Evolutionary conservation across 1,140 invertebrate genomes (phyloP).

Genomic region (Drosophila bipectinata): DNA sequence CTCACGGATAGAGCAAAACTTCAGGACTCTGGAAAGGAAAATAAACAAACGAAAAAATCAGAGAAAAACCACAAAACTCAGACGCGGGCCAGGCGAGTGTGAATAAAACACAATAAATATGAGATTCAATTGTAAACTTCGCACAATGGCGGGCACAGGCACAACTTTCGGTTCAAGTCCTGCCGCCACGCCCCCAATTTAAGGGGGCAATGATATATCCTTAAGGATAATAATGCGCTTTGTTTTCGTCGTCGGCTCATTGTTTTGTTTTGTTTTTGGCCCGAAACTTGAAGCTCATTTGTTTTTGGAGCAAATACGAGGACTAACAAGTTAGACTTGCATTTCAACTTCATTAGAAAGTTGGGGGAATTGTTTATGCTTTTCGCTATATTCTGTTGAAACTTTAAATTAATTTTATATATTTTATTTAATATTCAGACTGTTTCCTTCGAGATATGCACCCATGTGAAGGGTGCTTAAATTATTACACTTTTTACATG

Average conservation of each 20-base stretch:
- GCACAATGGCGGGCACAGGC: slow-evolving; percentile 18
- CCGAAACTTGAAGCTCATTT: slow-evolving; percentile 29
- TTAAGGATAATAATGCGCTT: slow-evolving; percentile 39
- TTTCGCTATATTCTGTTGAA: neutral
- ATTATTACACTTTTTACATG: neutral
- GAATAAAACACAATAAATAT: slow-evolving; percentile 54
- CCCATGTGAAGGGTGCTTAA: neutral
- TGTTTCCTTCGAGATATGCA: neutral
- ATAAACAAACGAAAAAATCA: slow-evolving; percentile 1
- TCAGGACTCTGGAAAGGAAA: slow-evolving; percentile 60
- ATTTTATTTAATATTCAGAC: slow-evolving; percentile 1
- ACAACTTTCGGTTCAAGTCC: slow-evolving; percentile 10
- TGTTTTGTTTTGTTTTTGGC: slow-evolving; percentile 10
- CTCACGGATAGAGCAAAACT: slow-evolving; percentile 72
- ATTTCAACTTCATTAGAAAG: slow-evolving; percentile 16
- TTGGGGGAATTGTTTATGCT: neutral
- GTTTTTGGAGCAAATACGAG: slow-evolving; percentile 27
- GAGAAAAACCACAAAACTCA: slow-evolving; percentile 1
- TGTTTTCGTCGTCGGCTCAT: slow-evolving; percentile 31
- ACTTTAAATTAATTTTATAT: neutral
- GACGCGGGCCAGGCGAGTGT: slow-evolving; percentile 4
- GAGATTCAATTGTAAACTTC: slow-evolving; percentile 58
- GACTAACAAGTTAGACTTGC: slow-evolving; percentile 5
- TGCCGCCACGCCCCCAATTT: neutral
- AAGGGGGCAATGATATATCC: slow-evolving; percentile 1